A percentile compares a stretch with the other conserved stretches of the same genome.
Conservation (phyloP, 1,140 invertebrate genomes). For the Drosophila truncata region DNA sequence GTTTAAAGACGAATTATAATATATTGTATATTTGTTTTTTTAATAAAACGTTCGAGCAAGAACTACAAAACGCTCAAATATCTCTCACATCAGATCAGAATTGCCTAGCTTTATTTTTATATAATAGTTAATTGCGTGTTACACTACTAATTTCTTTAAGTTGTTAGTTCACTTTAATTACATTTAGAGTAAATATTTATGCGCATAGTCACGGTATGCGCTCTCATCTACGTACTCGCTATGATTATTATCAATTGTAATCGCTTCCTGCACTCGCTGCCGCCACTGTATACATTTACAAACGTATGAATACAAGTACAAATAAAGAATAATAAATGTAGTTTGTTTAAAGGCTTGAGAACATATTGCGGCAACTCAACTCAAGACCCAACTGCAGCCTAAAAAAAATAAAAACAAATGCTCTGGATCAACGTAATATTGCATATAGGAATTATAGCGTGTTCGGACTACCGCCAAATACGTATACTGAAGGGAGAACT, state of each 20-base stretch:
- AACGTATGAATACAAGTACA: constrained; percentile 33
- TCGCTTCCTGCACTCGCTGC: constrained; percentile 50
- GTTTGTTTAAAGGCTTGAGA: constrained; percentile 24
- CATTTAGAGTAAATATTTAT: constrained; percentile 77
- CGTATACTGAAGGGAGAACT: constrained; percentile 1
- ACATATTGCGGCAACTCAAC: constrained; percentile 10
- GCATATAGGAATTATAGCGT: constrained; percentile 50
- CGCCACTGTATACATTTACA: constrained; percentile 49
- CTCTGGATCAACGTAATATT: constrained; percentile 29
- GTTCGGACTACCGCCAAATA: constrained; percentile 27
- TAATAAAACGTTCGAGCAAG: constrained; percentile 64
- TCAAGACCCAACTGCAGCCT: constrained; percentile 30
- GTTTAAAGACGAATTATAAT: constrained; percentile 61
- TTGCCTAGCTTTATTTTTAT: constrained; percentile 77
- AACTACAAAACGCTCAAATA: constrained; percentile 60
- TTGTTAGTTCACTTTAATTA: constrained; percentile 73
- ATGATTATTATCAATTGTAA: constrained; percentile 77
- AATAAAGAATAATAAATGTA: constrained; percentile 29
- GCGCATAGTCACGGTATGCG: constrained; percentile 58
- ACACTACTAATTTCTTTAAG: constrained; percentile 78
- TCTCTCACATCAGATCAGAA: constrained; percentile 63
- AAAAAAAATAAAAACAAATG: constrained; percentile 3
- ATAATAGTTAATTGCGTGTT: constrained; percentile 76
- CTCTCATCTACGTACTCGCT: constrained; percentile 58
- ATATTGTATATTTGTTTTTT: constrained; percentile 56